Evolutionary conservation across 2,888 invertebrate genomes (phyloP), one percentile per base, ranked within the genome.

Genomic region (Physocephala rufipes): DNA sequence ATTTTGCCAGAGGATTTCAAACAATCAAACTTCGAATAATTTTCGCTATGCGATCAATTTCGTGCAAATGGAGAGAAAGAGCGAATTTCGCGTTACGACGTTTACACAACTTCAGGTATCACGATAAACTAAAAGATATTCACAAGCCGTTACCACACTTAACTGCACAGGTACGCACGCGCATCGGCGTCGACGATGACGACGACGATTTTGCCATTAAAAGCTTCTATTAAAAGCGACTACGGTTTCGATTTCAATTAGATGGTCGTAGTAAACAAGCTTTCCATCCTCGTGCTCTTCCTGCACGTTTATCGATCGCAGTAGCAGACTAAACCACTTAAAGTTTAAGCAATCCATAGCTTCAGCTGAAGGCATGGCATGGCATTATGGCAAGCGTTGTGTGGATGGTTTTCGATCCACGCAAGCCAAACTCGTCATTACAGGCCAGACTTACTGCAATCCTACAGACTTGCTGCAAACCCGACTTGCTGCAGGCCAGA

Each of bases 51-150:
- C 28, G 47, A 45, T 36, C 47, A 63, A 45, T 59, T 64, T 47
- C 26, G 13, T 24, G 2, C 26, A 49, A 12, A 19, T 21, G 19
- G 21, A n/a, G 55, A n/a, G n/a, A 21, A 55, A n/a, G 55, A 9
- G 1, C 5, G 19, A 21, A n/a, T 1, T 53, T 9, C 16, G 16
- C 49, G 55, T 24, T n/a, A 26, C 55, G 43, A 68, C 61, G 68
- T 61, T 68, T 51, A 24, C 47, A 61, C 68, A 61, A 68, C 68
- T 61, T 45, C 26, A 68, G 30, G 68, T 28, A 21, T 61, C 61
- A 47, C 68, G 59, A 61, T 68, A 36, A 68, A 68, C 68, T 66
- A 53, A 66, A 30, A 61, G 68, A 68, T 68, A 16, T 16, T 28
- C 24, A 58, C 24, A 26, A 61, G 30, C 59, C 30, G 28, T 61